Base-by-base conservation (phyloP, 2,888 invertebrate species). In the Polymixis lichenea region DNA sequence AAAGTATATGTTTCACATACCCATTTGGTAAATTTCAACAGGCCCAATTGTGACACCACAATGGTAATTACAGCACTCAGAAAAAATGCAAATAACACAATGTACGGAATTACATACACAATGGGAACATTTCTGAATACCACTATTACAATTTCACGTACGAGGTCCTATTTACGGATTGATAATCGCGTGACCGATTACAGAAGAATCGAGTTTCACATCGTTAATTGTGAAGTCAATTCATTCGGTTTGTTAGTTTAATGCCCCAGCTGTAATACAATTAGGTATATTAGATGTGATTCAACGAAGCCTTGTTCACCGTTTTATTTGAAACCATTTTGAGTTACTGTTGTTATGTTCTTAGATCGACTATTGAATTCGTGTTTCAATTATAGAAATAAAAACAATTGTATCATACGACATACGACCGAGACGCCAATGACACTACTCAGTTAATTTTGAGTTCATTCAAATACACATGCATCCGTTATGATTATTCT, bases 141-240 rank as follows among this genome's bases (percentile, higher is more conserved):
- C 49, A 61, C 62, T 8, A 51, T 72, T 69, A 77, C 49, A 61
- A 75, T 77, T 77, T 73, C 51, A 64, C 22, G n/a, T 71, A 72
- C 65, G 25, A 56, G 53, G 46, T 38, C 53, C 81, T 71, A 81
- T 81, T 72, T 62, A 67, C 58, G 62, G 49, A 77, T 79, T 75
- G 78, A 75, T 78, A 78, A 76, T 75, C 71, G 83, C 80, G 81
- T 85, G 81, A 82, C 78, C 69, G 70, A 85, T 85, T 78, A 73
- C 82, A 69, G 78, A 82, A 84, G 61, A 76, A 79, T 77, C 55
- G 67, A 66, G 73, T 85, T 85, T 83, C 77, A 67, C 73, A 75
- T 80, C 72, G 83, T 74, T 77, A 77, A 82, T 86, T 55, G 56
- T 56, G 64, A 72, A 69, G 55, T 71, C n/a, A n/a, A 51, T 77